These are phyloP conservation scores for Leptoteleia sp. DNA, from an alignment of 1,140 invertebrate genomes.

Conservation along the genomic window DNA sequence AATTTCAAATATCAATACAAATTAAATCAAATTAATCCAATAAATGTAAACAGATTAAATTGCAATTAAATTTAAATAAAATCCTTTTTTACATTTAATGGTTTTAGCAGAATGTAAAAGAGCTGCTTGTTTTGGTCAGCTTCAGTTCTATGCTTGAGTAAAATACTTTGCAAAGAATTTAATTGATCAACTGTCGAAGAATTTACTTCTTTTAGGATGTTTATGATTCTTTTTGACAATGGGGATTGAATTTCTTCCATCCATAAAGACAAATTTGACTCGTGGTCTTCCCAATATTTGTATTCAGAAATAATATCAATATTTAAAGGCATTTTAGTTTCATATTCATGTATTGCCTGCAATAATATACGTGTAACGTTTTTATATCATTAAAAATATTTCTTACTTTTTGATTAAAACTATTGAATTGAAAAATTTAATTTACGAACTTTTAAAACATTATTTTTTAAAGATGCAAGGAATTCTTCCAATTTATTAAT, in stretches of 20 bases:
- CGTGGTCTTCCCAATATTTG: slow-evolving; percentile 90
- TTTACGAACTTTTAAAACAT: slow-evolving; percentile 87
- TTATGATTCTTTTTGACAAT: slow-evolving; percentile 84
- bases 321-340: slow-evolving; percentile 81
- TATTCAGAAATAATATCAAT: slow-evolving; percentile 90
- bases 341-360: slow-evolving; percentile 70
- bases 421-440: too few species aligned
- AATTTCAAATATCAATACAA: slow-evolving; percentile 24
- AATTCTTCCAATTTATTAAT: slow-evolving; percentile 84
- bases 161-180: slow-evolving; percentile 81
- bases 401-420: neutral
- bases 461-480: slow-evolving; percentile 84
- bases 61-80: neutral
- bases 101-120: slow-evolving; percentile 88
- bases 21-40: too few species aligned
- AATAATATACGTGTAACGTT: too few species aligned
- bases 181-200: slow-evolving; percentile 81
- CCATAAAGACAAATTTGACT: slow-evolving; percentile 87
- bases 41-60: slow-evolving; percentile 1
- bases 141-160: slow-evolving; percentile 86
- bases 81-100: slow-evolving; percentile 86
- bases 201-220: slow-evolving; percentile 81
- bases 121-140: slow-evolving; percentile 93
- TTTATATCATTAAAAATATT: neutral
- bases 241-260: slow-evolving; percentile 90